Base-by-base conservation (phyloP, 2,797 vertebrate species). In the Cirrhinus mrigala region DNA sequence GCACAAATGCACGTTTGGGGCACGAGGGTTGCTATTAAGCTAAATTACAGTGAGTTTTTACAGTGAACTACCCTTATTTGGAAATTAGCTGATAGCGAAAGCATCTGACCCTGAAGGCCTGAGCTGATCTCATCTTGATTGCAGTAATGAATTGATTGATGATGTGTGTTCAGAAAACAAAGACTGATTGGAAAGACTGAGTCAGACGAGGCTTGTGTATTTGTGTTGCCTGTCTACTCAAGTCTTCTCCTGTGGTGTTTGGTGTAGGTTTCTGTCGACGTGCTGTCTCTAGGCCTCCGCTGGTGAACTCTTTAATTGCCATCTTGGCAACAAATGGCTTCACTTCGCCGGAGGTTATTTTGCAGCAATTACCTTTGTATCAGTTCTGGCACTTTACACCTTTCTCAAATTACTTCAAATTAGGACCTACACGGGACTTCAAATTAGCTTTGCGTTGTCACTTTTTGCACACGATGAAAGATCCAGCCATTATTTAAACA, bases 71-170 rank as follows among this genome's bases (percentile, higher is more conserved):
- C 37, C 60, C 78, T 89, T 62, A 62, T 89, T 89, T 82, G 79
- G 62, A 89, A 87, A 86, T 79, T n/a, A 82, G 79, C 64, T 68
- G 78, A 73, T 76, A 80, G 76, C 68, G 62, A 87, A 86, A 83
- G 29, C 44, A 18, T 52, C 69, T 29, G 60, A 52, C 85, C 85
- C 85, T 79, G 71, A 79, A 87, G 85, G 76, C 71, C 80, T 22
- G 12, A 84, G 50, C 64, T 83, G 68, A 74, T 85, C 71, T 83
- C 75, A 82, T 60, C 80, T 90, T 84, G 37, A 76, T 80, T 90
- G 87, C 83, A 82, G 52, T 58, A n/a, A 60, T 86, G 86, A 81
- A 89, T 86, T 85, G 86, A 88, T 88, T 81, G 86, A 89, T 90
- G 79, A 79, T 88, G 71, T 77, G 69, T 82, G 71, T 87, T 77